Evolutionary conservation across 2,797 vertebrate genomes (phyloP), one percentile per base, ranked within the genome.

Genomic region (Clarias pachynema): DNA sequence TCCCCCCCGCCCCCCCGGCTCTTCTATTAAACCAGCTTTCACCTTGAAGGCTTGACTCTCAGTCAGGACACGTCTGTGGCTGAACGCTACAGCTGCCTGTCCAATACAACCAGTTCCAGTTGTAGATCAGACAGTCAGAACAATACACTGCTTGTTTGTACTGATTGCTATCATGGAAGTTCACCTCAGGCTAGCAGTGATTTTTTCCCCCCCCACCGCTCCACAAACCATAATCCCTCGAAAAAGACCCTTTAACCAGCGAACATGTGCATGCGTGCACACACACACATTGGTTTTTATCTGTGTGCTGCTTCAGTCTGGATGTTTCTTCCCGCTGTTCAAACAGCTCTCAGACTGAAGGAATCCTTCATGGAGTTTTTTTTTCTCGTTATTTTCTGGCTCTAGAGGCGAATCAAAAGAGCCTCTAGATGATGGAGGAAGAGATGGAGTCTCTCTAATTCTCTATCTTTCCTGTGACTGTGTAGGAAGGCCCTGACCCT

Each of bases 1-100:
- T 72, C 75, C 74, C 78, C 65, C 82, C 60, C 12, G 4, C 0
- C 34, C 34, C 1, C 34, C 1, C 34, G 3, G 12, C 73, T 62
- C 83, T 87, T 85, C 81, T 84, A 86, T 89, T 90, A 89, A 89
- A 86, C 80, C 85, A 85, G 89, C 85, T 89, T 88, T 92, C 89
- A 90, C 91, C 89, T 91, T 92, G 90, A 89, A 88, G 82, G 84
- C 69, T 85, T 87, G 77, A 85, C 73, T 84, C 86, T 89, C 72
- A 87, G 60, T 86, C 88, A 86, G 89, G 87, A 90, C 90, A 91
- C 75, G 70, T 75, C 86, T 72, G 81, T 88, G 87, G 86, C 84
- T 80, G 84, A 86, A 70, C 79, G n/a, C 57, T 26, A 86, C 85
- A 74, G 84, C 79, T 85, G 79, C 87, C 73, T 86, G 75, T 87